Percentiles rank a stretch among this genome's conserved stretches.
These are phyloP conservation scores for Falcunculus frontatus DNA, from an alignment of 2,113 vertebrate genomes.

Conservation along the genomic window DNA sequence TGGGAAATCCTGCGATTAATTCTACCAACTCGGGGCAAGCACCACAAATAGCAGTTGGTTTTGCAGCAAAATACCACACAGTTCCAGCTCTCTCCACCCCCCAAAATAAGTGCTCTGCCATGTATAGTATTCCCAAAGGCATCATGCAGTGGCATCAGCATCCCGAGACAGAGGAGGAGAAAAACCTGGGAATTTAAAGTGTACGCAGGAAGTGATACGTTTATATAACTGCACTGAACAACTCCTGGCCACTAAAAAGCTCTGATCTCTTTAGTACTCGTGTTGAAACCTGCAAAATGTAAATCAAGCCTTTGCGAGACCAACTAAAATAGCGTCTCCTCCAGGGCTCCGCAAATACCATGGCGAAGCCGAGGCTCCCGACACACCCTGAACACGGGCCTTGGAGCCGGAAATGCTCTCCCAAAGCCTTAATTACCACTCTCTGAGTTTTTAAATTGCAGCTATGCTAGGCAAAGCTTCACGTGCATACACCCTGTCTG, in stretches of 20 bases:
- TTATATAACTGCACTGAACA: conserved; percentile 62
- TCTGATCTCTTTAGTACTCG: conserved; percentile 24
- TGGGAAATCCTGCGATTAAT: background rate
- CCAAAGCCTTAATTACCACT: background rate
- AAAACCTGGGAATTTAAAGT: conserved; percentile 24
- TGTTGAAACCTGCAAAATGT: conserved; percentile 75
- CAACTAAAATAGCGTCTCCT: conserved; percentile 74
- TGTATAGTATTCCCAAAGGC: background rate
- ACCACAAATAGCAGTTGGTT: conserved; percentile 53
- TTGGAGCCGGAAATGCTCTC: background rate
- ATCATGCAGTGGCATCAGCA: background rate
- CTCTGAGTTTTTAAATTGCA: background rate
- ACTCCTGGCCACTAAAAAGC: conserved; percentile 58
- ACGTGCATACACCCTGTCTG: fast-evolving
- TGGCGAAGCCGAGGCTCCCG: conserved; percentile 17
- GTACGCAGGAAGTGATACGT: background rate
- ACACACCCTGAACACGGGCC: background rate
- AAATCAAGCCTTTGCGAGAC: conserved; percentile 69
- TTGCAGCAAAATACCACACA: background rate
- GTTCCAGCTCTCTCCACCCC: background rate
- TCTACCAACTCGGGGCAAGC: background rate
- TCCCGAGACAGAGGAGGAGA: background rate
- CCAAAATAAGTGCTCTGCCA: conserved; percentile 17
- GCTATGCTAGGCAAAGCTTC: background rate
- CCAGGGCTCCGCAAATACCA: conserved; percentile 72